These are phyloP conservation scores for Idaea biselata DNA, from an alignment of 2,888 invertebrate genomes.

Conservation along the genomic window DNA sequence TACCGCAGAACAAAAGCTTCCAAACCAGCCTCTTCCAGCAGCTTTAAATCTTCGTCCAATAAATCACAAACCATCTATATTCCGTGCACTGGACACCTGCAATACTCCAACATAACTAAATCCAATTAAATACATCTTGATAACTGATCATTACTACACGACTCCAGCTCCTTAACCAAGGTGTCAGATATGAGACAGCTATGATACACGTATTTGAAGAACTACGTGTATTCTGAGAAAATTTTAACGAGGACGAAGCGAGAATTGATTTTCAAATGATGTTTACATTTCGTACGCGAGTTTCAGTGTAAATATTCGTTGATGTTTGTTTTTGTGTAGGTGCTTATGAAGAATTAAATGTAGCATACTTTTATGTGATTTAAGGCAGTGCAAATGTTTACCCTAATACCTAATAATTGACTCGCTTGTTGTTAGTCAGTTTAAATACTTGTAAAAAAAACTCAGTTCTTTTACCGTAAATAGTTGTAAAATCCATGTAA, in stretches of 20 bases:
- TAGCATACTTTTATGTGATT: conserved; percentile 7
- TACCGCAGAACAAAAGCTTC: no score
- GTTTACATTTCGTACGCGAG: conserved; percentile 4
- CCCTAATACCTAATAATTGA: neutral
- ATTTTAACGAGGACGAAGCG: conserved; percentile 30
- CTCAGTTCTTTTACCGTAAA: no score
- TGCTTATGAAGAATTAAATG: conserved; percentile 2
- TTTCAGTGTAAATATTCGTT: conserved; percentile 1
- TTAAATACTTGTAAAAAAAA: no score
- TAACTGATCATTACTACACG: conserved; percentile 70
- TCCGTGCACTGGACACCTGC: conserved; percentile 65
- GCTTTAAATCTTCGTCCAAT: conserved; percentile 32
- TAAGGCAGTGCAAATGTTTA: neutral
- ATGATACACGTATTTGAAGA: conserved; percentile 43
- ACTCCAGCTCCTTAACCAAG: conserved; percentile 52
- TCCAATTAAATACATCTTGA: conserved; percentile 79
- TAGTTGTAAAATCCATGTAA: no score
- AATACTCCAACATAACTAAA: conserved; percentile 60
- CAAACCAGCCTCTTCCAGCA: conserved; percentile 15
- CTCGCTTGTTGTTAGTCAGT: no score
- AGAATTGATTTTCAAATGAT: conserved; percentile 14
- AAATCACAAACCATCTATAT: conserved; percentile 68
- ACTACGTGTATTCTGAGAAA: conserved; percentile 33
- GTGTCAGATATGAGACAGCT: conserved; percentile 41
- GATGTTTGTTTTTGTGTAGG: conserved; percentile 8